Base-by-base conservation (phyloP, 1,140 invertebrate species). In the Drosophila bipectinata region DNA sequence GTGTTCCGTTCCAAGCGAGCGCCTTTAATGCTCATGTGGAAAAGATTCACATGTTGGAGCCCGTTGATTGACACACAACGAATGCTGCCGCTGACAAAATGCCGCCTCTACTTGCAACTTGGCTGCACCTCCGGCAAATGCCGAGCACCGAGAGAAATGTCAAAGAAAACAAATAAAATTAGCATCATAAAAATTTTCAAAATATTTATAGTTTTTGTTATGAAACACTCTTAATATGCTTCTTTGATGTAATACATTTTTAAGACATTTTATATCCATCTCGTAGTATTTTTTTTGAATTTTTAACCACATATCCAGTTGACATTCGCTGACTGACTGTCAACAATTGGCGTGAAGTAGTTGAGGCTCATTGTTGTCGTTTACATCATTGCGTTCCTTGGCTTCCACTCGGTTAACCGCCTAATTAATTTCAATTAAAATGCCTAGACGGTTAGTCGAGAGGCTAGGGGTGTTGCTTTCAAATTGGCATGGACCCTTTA, bases 351-450 rank as follows among this genome's bases (percentile, higher is more conserved):
- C 82, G 83, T 72, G 58, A 85, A 85, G 82, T 85, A 87, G 78
- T 82, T 74, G 69, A 56, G 68, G 62, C 79, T 81, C 61, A 55
- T 78, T 75, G 69, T 45, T 69, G 57, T 68, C 72, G 64, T 72
- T 66, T 39, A 47, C 64, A 37, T 37, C 39, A 44, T 7, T 62
- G 37, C 56, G 18, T 59, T 66, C 37, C 72, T 74, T 39, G 64
- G 54, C 52, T 57, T 49, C 77, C 75, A 67, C 78, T 57, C 45
- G 71, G 71, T 52, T 78, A 74, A 77, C 82, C 77, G 52, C 61
- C 82, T 88, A 87, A 87, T 87, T 87, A 87, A 88, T 88, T 87
- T 87, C 82, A 88, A 87, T 88, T 87, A 87, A 85, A 88, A 88
- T 88, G 83, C 83, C 75, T 88, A 88, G 83, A 79, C 78, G 63